Evolutionary conservation across 2,888 invertebrate genomes (phyloP).

Genomic region (Tryphoninae sp.): DNA sequence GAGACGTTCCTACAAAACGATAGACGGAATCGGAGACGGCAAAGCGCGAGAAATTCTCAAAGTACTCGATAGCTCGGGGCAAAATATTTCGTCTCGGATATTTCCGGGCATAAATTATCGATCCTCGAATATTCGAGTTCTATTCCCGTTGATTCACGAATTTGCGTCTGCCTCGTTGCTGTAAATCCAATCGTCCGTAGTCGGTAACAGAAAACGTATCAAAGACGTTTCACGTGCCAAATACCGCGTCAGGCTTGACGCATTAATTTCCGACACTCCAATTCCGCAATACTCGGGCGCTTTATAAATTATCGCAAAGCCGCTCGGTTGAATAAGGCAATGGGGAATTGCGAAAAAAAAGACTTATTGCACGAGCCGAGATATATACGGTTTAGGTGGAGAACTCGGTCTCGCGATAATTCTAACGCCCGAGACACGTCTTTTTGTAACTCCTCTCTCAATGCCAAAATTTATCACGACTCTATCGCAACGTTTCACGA

Average conservation of each 20-base stretch:
- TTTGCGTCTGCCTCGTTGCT: not conserved
- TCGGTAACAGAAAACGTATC: not conserved
- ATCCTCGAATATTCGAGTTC: not conserved
- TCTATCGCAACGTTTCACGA: constrained; percentile 15
- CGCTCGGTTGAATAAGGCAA: constrained; percentile 18
- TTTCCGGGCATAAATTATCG: constrained; percentile 35
- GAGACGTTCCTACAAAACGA: constrained; percentile 6
- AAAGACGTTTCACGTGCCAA: constrained; percentile 7
- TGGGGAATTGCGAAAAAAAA: constrained; percentile 47
- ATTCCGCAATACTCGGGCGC: constrained; percentile 32
- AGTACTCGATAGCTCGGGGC: constrained; percentile 17
- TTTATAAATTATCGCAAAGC: constrained; percentile 36
- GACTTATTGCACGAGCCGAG: constrained; percentile 27
- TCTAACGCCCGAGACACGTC: constrained; percentile 15
- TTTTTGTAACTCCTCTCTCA: constrained; percentile 42
- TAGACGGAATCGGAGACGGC: not conserved
- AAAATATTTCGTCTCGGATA: constrained; percentile 34
- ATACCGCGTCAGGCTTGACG: constrained; percentile 7
- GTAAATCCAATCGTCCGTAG: not conserved
- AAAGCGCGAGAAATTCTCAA: constrained; percentile 38
- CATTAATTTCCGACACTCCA: constrained; percentile 21
- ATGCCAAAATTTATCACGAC: constrained; percentile 48
- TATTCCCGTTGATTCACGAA: not conserved
- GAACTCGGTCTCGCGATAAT: constrained; percentile 8
- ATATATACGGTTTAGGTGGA: not conserved